Base-by-base conservation (phyloP, 2,113 vertebrate species). In the Axis porcinus region DNA sequence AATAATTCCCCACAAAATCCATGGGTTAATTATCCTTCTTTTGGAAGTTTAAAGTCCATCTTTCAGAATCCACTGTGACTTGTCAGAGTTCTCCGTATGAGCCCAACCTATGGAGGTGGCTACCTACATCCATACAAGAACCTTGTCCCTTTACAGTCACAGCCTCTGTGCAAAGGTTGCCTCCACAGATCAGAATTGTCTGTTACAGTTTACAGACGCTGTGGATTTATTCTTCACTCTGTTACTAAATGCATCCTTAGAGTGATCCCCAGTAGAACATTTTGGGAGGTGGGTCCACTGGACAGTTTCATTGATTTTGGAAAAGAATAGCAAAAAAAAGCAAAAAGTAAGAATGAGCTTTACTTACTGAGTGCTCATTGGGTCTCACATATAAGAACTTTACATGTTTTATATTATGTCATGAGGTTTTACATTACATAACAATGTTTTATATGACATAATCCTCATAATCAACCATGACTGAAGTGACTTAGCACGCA, bases 1-100 rank as follows among this genome's bases (percentile, higher is more conserved):
- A 89, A 96, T 86, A 90, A 86, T 83, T 95, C 90, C 64, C 50
- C 84, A 87, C 36, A 91, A 89, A 94, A 74, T 7, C 5, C 50
- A 9, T 74, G 36, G 78, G 81, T 30, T 90, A 9, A 90, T 85
- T 1, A 86, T 89, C 9, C 23, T 97, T 81, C 58, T 83, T 87
- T 21, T 52, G 14, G 40, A 47, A 94, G 33, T 60, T 30, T 52
- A 7, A 92, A 74, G 47, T 50, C 33, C 62, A 58, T 84, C 85
- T 62, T 47, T 94, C 57, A 74, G 81, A 86, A 87, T 21, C 55
- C 64, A 33, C 0, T 70, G 28, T 21, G 54, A 91, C 40, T 82
- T 88, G 28, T 70, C 86, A 64, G 43, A 33, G 2, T 40, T 78
- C 36, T 40, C 50, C 12, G 2, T 28, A 30, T 50, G 36, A 70